Conservation (phyloP, 2,888 invertebrate genomes). For the Hydriomena furcata region DNA sequence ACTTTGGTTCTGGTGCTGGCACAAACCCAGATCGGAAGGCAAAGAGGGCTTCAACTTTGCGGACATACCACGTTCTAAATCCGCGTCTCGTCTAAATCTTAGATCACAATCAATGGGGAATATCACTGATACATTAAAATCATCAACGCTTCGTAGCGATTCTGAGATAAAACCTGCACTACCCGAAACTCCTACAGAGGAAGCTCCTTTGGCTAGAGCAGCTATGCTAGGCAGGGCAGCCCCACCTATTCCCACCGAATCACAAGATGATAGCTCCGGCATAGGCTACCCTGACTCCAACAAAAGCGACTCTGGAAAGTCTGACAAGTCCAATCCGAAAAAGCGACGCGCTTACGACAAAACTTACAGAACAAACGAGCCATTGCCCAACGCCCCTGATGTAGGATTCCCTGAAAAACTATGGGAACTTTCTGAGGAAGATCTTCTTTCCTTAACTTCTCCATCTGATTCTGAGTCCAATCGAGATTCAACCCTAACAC, state of each 20-base stretch:
- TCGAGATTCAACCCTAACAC: slow-evolving; percentile 79
- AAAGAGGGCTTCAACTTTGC: slow-evolving; percentile 82
- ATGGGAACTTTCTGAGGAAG: slow-evolving; percentile 89
- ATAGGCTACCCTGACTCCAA: slow-evolving; percentile 80
- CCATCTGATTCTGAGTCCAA: slow-evolving; percentile 85
- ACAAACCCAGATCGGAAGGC: slow-evolving; percentile 83
- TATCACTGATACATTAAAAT: slow-evolving; percentile 76
- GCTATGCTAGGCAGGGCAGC: slow-evolving; percentile 56
- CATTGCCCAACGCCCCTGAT: slow-evolving; percentile 88
- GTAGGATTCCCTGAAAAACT: slow-evolving; percentile 92
- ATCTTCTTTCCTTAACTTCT: slow-evolving; percentile 79
- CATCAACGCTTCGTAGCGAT: slow-evolving; percentile 66
- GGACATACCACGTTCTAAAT: slow-evolving; percentile 82
- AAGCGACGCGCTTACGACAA: slow-evolving; percentile 91
- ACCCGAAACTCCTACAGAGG: slow-evolving; percentile 68
- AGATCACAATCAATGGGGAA: slow-evolving; percentile 80
- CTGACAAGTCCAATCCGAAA: slow-evolving; percentile 79
- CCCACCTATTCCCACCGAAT: slow-evolving; percentile 55
- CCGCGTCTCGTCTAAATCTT: slow-evolving; percentile 83
- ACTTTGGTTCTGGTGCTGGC: slow-evolving; percentile 85
- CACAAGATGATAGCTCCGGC: slow-evolving; percentile 75
- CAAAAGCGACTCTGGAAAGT: slow-evolving; percentile 77
- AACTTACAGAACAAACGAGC: slow-evolving; percentile 93
- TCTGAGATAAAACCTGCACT: slow-evolving; percentile 64
- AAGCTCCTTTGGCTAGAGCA: slow-evolving; percentile 52